These are phyloP conservation scores for Ophiothrix spiculata DNA, from an alignment of 35 echinoderm and acorn worm species.

Conservation along the genomic window DNA sequence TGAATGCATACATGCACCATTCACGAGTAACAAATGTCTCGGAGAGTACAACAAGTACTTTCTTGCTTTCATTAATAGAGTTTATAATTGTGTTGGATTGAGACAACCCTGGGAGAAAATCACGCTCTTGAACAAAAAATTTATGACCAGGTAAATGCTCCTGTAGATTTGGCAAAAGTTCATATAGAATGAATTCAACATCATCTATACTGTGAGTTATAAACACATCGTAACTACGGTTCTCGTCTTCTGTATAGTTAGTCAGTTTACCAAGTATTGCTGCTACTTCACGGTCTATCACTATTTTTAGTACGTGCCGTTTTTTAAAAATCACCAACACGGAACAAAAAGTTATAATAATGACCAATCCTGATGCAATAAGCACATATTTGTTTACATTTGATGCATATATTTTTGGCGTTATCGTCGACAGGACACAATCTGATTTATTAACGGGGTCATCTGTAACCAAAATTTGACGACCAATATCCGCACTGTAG, in stretches of 20 bases:
- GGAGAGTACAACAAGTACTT: not conserved
- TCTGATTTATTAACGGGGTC: not conserved
- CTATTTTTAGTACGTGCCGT: not conserved
- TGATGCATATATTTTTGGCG: not conserved
- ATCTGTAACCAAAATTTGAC: not conserved
- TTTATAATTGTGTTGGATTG: not conserved
- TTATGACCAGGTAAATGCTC: not conserved
- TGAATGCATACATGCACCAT: constrained; percentile 1
- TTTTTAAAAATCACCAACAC: not conserved
- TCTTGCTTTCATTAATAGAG: not conserved
- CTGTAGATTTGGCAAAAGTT: not conserved
- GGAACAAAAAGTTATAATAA: not conserved
- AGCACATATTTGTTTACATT: not conserved
- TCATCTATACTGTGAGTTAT: not conserved
- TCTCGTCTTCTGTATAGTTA: not conserved
- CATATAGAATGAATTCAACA: not conserved
- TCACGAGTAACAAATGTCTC: not conserved
- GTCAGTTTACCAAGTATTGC: not conserved
- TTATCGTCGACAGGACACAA: not conserved
- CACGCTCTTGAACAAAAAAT: not conserved
- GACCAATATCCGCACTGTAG: not conserved
- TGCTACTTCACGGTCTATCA: not conserved
- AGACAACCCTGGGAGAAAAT: not conserved
- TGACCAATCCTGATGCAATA: not conserved
- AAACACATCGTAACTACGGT: not conserved